Base-by-base conservation (phyloP, 2,888 invertebrate species). In the Proisotoma minuta region DNA sequence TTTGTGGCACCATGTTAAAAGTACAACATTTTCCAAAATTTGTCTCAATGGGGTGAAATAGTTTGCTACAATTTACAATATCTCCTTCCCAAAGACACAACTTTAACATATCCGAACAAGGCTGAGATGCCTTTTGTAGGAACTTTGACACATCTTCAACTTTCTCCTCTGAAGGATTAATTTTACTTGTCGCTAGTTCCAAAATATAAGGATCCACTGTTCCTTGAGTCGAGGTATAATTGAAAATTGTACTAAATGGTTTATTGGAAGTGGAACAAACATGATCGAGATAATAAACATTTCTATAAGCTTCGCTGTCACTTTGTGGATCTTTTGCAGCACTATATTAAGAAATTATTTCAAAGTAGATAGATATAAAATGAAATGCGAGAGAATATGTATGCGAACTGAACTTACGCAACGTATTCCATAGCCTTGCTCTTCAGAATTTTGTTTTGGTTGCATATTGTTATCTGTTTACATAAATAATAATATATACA, bases 1-100 rank as follows among this genome's bases (percentile, higher is more conserved):
- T 82, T 1, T 84, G 81, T 66, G 88, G 87, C 3, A 91, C 82
- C 20, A 85, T 84, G 76, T 91, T 91, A 76, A 91, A 91, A 1
- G 88, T 87, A 76, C 91, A 91, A 76, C 91, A 91, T 2, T 90
- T 80, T 0, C 91, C 91, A 76, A 90, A 90, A 73, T 91, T 91
- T 0, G 91, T 90, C 62, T 89, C 79, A 54, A 87, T 85, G 0
- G 88, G 85, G 76, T 86, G 87, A 76, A 91, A 90, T 60, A 87
- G 78, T 51, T 84, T 81, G 10, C 83, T 81, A 74, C 91, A 91
- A 52, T 81, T 80, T 72, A 83, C 80, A 0, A 71, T 72, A 12
- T 79, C 80, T 0, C 84, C 83, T 67, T 85, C 84, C 84, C 88
- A 91, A 62, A 80, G 78, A 74, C 91, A 91, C 24, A 81, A 76